phyloP scores from a whole-genome alignment of 2,797 vertebrate species.

The Crotalus adamanteus region DNA sequence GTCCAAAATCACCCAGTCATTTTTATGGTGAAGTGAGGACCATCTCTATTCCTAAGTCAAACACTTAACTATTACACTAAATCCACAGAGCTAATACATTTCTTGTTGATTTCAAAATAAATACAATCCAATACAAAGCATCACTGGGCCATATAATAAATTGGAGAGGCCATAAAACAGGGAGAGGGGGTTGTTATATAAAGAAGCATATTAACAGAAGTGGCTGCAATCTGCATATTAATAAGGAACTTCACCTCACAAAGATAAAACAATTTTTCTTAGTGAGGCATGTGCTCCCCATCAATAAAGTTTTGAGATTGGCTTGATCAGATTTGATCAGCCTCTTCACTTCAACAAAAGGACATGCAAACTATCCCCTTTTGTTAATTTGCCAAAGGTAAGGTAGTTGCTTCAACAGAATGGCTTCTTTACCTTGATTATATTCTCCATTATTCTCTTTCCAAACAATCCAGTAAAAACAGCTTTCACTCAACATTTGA shows the following conservation, averaged over 20 bases:
- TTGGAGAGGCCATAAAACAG: neutral
- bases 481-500: neutral
- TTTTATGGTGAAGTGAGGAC: too few species aligned
- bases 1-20: too few species aligned
- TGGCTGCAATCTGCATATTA: neutral
- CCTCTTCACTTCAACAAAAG: neutral
- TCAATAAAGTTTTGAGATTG: neutral
- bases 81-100: neutral
- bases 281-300: neutral
- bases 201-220: neutral
- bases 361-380: neutral
- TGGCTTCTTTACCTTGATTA: neutral
- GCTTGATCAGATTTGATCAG: neutral
- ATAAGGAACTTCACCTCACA: neutral
- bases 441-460: neutral
- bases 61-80: neutral
- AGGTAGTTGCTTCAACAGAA: neutral
- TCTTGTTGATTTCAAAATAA: neutral
- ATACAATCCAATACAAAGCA: neutral
- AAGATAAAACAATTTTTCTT: neutral
- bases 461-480: neutral
- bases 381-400: neutral
- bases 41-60: too few species aligned
- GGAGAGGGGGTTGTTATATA: neutral
- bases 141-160: neutral